Percentiles rank a stretch among this genome's conserved stretches.
Evolutionary conservation across 2,113 vertebrate genomes (phyloP).

Genomic region (Macquaria ambigua): DNA sequence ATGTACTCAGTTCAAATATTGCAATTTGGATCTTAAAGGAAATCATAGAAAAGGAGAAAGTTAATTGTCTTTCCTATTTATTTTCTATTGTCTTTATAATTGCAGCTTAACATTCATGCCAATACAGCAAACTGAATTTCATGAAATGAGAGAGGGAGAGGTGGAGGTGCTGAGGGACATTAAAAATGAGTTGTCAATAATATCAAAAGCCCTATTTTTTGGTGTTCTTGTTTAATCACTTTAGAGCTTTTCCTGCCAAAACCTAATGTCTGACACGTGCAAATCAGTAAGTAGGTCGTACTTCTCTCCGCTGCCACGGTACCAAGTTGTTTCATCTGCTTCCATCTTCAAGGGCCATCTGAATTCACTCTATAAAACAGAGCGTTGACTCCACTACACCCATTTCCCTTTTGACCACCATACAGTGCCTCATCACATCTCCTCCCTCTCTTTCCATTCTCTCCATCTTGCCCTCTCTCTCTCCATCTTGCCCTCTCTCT

Average conservation of each 20-base stretch:
- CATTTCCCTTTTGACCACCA: slow-evolving; percentile 60
- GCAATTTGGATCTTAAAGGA: background rate
- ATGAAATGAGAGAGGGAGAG: slow-evolving; percentile 19
- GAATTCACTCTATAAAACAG: slow-evolving; percentile 43
- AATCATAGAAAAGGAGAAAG: background rate
- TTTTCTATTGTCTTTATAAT: background rate
- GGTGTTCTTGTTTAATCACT: slow-evolving; percentile 27
- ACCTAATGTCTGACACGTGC: slow-evolving; percentile 37
- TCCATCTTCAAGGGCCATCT: slow-evolving; percentile 57
- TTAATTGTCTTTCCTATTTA: background rate
- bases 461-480: slow-evolving; percentile 51
- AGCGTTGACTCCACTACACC: slow-evolving; percentile 53
- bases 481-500: slow-evolving; percentile 17
- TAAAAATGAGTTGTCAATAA: slow-evolving; percentile 6
- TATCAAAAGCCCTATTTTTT: slow-evolving; percentile 8
- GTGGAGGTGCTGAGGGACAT: background rate
- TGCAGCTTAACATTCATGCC: slow-evolving; percentile 1
- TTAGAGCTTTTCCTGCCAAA: slow-evolving; percentile 32
- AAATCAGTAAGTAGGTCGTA: slow-evolving; percentile 72
- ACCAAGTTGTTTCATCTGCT: slow-evolving; percentile 53
- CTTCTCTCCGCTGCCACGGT: slow-evolving; percentile 33
- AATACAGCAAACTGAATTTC: slow-evolving; percentile 9
- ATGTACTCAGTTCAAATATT: background rate
- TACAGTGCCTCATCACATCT: slow-evolving; percentile 37
- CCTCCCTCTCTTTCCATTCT: slow-evolving; percentile 40